A percentile compares a stretch with the other conserved stretches of the same genome.
phyloP scores from a whole-genome alignment of 2,113 vertebrate genomes.

The Nasalis larvatus region DNA sequence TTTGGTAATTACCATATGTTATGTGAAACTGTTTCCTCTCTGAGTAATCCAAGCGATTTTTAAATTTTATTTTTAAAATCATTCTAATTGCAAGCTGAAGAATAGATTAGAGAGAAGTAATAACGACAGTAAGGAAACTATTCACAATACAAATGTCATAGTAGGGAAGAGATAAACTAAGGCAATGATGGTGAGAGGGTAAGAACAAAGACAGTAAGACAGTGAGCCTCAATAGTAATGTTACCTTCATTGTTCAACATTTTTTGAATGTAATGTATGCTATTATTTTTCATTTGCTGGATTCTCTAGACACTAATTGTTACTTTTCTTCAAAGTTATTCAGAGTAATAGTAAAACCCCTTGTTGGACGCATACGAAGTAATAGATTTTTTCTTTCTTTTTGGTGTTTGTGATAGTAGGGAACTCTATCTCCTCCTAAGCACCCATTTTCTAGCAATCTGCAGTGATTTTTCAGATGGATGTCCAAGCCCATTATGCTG shows the following conservation, averaged over 20 bases:
- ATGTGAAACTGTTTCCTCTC: conserved; percentile 47
- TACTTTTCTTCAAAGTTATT: background rate
- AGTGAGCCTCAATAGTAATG: background rate
- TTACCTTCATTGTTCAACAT: background rate
- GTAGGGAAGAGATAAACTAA: background rate
- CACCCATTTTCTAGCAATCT: background rate
- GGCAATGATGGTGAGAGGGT: background rate
- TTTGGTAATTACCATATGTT: conserved; percentile 64
- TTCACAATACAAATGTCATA: background rate
- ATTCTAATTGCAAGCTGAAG: conserved; percentile 59
- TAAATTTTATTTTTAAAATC: conserved; percentile 68
- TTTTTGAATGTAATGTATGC: background rate
- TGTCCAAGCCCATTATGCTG: background rate
- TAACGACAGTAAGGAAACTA: background rate
- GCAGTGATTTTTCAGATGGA: background rate
- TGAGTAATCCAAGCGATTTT: conserved; percentile 60
- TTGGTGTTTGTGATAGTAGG: too few relatives aligned
- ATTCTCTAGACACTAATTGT: background rate
- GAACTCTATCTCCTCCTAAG: background rate
- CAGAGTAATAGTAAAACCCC: background rate
- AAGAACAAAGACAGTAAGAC: background rate
- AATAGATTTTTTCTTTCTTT: background rate
- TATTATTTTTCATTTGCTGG: background rate
- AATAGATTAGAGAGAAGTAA: conserved; percentile 20
- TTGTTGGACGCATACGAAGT: background rate